A percentile compares a stretch with the other conserved stretches of the same genome.
These are phyloP conservation scores for Megastigmus dorsalis DNA, from an alignment of 2,888 invertebrate species.

Conservation along the genomic window DNA sequence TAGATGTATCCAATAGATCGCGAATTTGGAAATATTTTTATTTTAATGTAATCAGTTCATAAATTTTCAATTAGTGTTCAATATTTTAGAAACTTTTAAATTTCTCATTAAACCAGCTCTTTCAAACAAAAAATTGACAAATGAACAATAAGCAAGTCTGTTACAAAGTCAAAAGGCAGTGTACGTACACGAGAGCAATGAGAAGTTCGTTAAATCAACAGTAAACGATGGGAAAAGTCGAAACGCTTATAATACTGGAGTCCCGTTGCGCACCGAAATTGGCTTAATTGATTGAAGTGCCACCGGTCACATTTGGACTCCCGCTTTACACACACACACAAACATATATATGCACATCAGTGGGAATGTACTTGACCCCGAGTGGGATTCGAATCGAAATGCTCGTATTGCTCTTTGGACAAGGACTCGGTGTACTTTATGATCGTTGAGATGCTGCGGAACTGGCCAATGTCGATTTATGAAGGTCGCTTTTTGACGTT, in stretches of 20 bases:
- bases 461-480: constrained; percentile 31
- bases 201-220: background rate
- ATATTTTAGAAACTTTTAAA: too few relatives aligned
- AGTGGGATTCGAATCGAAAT: constrained; percentile 54
- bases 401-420: constrained; percentile 19
- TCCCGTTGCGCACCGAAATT: constrained; percentile 59
- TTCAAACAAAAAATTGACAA: too few relatives aligned
- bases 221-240: background rate
- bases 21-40: too few relatives aligned
- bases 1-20: too few relatives aligned
- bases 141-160: too few relatives aligned
- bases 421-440: constrained; percentile 16
- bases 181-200: too few relatives aligned
- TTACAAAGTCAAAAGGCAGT: too few relatives aligned
- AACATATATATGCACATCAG: too few relatives aligned
- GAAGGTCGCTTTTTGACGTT: constrained; percentile 34
- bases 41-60: background rate
- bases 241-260: background rate
- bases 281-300: constrained; percentile 63
- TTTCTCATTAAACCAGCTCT: too few relatives aligned
- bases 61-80: too few relatives aligned
- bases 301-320: constrained; percentile 47
- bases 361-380: constrained; percentile 40
- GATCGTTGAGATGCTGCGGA: background rate
- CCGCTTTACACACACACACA: constrained; percentile 23